These are phyloP conservation scores for Crossaster papposus DNA, from an alignment of 53 echinoderm and acorn worm species.

Conservation along the genomic window DNA sequence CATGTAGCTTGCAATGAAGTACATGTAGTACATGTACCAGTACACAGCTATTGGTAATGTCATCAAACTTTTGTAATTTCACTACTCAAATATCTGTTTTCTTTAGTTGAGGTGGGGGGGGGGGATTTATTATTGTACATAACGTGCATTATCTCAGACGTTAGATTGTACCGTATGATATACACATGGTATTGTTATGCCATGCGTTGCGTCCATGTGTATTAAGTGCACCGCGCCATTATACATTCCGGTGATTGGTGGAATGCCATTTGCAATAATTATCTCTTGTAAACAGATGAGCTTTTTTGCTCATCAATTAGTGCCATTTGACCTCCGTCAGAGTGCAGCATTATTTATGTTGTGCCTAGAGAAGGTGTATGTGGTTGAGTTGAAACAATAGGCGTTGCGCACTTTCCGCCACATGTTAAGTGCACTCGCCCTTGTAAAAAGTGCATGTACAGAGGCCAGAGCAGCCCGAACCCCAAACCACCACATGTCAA, in stretches of 20 bases:
- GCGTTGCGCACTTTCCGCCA: conserved; percentile 53
- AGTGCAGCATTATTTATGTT: conserved; percentile 8
- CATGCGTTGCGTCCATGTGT: background rate
- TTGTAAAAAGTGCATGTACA: conserved; percentile 30
- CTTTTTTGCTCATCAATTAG: conserved; percentile 59
- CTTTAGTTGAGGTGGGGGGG: background rate
- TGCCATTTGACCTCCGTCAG: conserved; percentile 46
- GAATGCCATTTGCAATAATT: conserved; percentile 52
- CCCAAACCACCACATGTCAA: conserved; percentile 29
- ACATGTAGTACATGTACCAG: background rate
- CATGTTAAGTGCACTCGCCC: conserved; percentile 61
- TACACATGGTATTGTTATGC: background rate
- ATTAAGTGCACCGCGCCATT: background rate
- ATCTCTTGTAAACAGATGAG: conserved; percentile 59
- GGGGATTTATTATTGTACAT: background rate
- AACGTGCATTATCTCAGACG: background rate
- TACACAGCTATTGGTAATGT: background rate
- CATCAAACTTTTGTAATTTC: conserved; percentile 18
- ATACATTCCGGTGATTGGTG: background rate
- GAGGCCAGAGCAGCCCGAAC: conserved; percentile 30
- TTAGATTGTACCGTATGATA: background rate
- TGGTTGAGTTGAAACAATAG: conserved; percentile 49
- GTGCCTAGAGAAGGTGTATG: background rate
- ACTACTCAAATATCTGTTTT: background rate
- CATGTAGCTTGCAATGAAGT: background rate